Conservation (phyloP, 2,113 vertebrate species). For the Leptosomus discolor region DNA sequence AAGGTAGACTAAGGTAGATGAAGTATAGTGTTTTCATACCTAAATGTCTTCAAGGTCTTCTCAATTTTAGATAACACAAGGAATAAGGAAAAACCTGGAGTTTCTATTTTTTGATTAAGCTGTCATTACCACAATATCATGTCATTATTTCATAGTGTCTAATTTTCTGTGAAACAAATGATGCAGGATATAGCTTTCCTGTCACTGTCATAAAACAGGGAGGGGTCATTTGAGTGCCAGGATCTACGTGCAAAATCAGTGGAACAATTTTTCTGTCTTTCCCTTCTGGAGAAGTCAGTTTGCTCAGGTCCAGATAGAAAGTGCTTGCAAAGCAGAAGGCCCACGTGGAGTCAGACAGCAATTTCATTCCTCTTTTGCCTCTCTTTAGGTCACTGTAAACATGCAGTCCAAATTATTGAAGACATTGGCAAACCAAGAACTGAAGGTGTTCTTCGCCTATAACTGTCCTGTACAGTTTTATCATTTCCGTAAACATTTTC, state of each 20-base stretch:
- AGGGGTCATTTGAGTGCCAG: background rate
- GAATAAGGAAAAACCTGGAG: background rate
- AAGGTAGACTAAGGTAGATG: background rate
- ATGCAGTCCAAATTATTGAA: background rate
- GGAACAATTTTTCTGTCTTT: background rate
- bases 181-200: background rate
- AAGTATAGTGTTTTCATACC: background rate
- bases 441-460: background rate
- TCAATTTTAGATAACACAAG: background rate
- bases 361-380: background rate
- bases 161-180: background rate
- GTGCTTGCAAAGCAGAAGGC: background rate
- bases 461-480: background rate
- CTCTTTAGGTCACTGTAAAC: background rate
- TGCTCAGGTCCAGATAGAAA: background rate
- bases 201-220: background rate
- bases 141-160: background rate
- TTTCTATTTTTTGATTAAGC: background rate
- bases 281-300: background rate
- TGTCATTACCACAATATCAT: background rate
- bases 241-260: background rate
- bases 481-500: background rate
- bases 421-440: background rate
- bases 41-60: background rate
- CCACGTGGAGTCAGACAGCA: background rate